Conservation (phyloP, 2,797 vertebrate species). For the Phrynocephalus guinanensis region DNA sequence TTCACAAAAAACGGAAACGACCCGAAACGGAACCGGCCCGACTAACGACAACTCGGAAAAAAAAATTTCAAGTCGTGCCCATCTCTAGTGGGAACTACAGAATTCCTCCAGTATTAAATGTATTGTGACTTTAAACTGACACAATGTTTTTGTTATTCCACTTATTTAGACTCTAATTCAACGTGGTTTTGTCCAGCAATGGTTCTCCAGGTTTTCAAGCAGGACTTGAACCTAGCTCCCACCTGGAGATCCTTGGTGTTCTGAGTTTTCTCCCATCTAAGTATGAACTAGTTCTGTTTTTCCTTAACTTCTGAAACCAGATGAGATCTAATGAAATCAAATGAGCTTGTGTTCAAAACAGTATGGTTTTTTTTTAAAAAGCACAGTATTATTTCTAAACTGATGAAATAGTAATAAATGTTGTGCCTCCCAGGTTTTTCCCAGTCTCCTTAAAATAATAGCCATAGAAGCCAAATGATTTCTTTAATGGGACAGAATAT, state of each 20-base stretch:
- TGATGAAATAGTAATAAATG: slow-evolving; percentile 8
- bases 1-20: no score
- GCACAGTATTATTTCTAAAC: slow-evolving; percentile 32
- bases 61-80: no score
- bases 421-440: background rate
- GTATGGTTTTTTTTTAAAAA: background rate
- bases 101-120: background rate
- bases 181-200: background rate
- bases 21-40: no score
- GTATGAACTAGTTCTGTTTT: no score
- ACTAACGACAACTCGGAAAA: no score
- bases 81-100: background rate
- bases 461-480: slow-evolving; percentile 74
- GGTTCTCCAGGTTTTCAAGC: no score
- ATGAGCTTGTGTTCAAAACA: background rate
- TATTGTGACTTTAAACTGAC: background rate
- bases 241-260: no score
- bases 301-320: no score
- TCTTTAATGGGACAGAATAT: slow-evolving; percentile 59
- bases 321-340: no score
- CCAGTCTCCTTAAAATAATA: slow-evolving; percentile 29
- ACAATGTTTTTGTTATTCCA: background rate
- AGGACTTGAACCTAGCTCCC: no score
- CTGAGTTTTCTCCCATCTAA: no score
- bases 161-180: background rate